Evolutionary conservation across 64 coral and sea anemone species (phyloP).

Genomic region (Actinia equina): DNA sequence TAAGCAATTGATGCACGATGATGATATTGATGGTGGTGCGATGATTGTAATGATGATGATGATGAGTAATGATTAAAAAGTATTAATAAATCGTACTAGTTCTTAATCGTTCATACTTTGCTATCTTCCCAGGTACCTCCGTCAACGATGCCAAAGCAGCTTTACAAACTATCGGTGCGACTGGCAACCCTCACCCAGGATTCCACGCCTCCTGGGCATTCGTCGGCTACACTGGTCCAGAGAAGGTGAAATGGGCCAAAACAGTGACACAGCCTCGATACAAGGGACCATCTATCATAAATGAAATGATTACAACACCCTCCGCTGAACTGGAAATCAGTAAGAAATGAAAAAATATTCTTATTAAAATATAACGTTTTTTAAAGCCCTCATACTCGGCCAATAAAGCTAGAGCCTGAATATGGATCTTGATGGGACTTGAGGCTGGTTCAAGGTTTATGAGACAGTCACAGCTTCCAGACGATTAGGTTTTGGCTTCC

Average conservation of each 20-base stretch:
- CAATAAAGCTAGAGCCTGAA: too few relatives aligned
- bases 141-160: constrained; percentile 89
- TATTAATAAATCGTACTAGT: too few relatives aligned
- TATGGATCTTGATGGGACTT: too few relatives aligned
- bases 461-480: too few relatives aligned
- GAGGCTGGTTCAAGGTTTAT: too few relatives aligned
- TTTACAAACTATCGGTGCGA: constrained; percentile 61
- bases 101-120: not conserved
- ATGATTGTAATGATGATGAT: too few relatives aligned
- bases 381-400: too few relatives aligned
- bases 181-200: constrained; percentile 93
- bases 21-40: too few relatives aligned
- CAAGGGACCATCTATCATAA: constrained; percentile 88
- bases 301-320: constrained; percentile 88
- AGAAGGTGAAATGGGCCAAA: constrained; percentile 87
- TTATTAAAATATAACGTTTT: too few relatives aligned
- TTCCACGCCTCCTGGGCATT: constrained; percentile 97
- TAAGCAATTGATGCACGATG: too few relatives aligned
- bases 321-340: constrained; percentile 82
- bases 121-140: constrained; percentile 55
- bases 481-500: too few relatives aligned
- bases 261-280: constrained; percentile 49
- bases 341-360: constrained; percentile 44
- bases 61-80: too few relatives aligned
- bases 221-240: constrained; percentile 91